Evolutionary conservation across 2,888 invertebrate genomes (phyloP), one percentile per base, ranked within the genome.

Genomic region (Trachelus tabidus): DNA sequence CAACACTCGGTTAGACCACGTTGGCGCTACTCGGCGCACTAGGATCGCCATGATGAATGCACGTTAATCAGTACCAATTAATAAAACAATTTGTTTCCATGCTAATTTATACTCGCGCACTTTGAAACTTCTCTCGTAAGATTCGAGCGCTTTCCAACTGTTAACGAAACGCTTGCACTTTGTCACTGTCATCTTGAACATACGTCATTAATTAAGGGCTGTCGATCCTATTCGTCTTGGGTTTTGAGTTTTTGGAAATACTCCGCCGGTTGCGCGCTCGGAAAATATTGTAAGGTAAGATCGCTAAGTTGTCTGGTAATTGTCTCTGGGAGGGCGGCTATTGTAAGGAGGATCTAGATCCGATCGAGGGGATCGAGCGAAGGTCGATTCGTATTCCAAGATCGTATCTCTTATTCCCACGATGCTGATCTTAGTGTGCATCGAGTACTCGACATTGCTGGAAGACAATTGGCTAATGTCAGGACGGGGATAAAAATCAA

Each of bases 401-500:
- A 71, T 71, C 31, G 71, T 34, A 71, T 71, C 71, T 33, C 15
- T 34, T 31, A 71, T 71, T 71, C 71, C 71, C 71, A 71, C 71
- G 56, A 56, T 56, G 31, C 0, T 15, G 37, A 37, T 37, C 37
- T 71, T 34, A 34, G 34, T 33, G 31, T 34, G 71, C 6, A 71
- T 31, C 33, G 71, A 12, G 12, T 9, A 4, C 31, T 71, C 71
- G 71, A 33, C 71, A 71, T 71, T 71, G 71, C 34, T 34, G 12
- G 33, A 9, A 71, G 71, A 71, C 12, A 34, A 12, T 71, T 34
- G 33, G 71, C 31, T 71, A 31, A 71, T 71, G 34, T 31, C 71
- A 6, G 15, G 2, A 33, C 12, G n/a, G n/a, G 69, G 34, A 33
- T 69, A 71, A 71, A 71, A 71, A 71, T 71, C 31, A 15, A 31